Evolutionary conservation across 1,140 invertebrate species (phyloP).

Genomic region (Paramacrobiotus metropolitanus): DNA sequence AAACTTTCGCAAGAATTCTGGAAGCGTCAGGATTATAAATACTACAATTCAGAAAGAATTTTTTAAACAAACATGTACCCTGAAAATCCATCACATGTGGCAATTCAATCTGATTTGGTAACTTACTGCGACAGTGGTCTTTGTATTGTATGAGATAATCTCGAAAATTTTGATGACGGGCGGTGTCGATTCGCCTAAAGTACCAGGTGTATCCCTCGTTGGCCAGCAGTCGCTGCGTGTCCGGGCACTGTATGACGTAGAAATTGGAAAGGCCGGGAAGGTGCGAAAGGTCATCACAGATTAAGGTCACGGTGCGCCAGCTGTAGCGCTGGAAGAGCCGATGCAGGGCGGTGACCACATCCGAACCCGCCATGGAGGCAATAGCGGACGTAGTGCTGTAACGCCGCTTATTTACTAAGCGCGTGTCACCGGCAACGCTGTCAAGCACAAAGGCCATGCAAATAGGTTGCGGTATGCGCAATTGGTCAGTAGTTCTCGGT

Average conservation of each 20-base stretch:
- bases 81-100: too few species aligned
- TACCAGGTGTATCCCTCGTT: not conserved
- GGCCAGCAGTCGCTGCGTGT: not conserved
- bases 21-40: not conserved
- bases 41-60: not conserved
- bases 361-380: not conserved
- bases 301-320: not conserved
- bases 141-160: not conserved
- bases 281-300: not conserved
- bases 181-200: not conserved
- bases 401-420: not conserved
- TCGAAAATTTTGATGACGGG: not conserved
- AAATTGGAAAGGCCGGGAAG: not conserved
- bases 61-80: too few species aligned
- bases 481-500: too few species aligned
- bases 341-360: not conserved
- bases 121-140: not conserved
- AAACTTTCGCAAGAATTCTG: not conserved
- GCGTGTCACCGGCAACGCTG: not conserved
- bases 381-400: not conserved
- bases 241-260: not conserved
- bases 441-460: too few species aligned
- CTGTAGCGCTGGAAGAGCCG: not conserved
- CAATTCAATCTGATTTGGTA: too few species aligned
- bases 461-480: too few species aligned